Conservation (phyloP, 2,888 invertebrate species). For the Falcaria lacertinaria region DNA sequence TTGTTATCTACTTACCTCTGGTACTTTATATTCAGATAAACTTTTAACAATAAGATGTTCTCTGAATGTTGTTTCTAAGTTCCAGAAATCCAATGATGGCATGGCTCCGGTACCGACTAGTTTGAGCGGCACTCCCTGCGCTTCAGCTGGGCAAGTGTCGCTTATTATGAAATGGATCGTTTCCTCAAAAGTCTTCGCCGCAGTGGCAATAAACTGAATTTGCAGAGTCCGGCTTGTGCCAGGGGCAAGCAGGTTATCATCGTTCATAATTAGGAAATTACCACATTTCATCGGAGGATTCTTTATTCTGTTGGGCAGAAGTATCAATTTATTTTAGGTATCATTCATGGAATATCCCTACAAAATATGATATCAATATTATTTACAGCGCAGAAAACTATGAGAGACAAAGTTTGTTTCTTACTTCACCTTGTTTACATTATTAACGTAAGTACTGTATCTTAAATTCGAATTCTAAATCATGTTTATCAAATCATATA, state of each 20-base stretch:
- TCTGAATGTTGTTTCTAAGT: constrained; percentile 78
- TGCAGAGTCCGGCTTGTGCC: constrained; percentile 62
- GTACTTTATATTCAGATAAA: constrained; percentile 69
- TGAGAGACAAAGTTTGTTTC: too few species aligned
- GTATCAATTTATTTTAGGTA: too few species aligned
- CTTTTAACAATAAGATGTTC: constrained; percentile 79
- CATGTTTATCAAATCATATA: too few species aligned
- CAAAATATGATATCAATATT: too few species aligned
- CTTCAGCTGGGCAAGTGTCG: constrained; percentile 72
- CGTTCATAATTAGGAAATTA: constrained; percentile 63
- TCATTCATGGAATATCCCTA: too few species aligned
- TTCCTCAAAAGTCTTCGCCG: constrained; percentile 56
- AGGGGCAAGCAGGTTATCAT: constrained; percentile 67
- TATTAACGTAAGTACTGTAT: too few species aligned
- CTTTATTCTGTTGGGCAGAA: constrained; percentile 42
- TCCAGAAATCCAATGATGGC: constrained; percentile 78
- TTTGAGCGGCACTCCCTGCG: constrained; percentile 64
- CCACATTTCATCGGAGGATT: constrained; percentile 64
- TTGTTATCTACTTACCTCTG: constrained; percentile 58
- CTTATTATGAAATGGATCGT: constrained; percentile 66
- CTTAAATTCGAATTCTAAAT: too few species aligned
- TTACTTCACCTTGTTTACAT: too few species aligned
- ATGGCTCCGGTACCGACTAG: constrained; percentile 77
- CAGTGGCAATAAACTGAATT: constrained; percentile 60
- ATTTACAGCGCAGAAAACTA: too few species aligned